Conservation (phyloP, 2,797 vertebrate genomes). For the Hirundo rustica region DNA sequence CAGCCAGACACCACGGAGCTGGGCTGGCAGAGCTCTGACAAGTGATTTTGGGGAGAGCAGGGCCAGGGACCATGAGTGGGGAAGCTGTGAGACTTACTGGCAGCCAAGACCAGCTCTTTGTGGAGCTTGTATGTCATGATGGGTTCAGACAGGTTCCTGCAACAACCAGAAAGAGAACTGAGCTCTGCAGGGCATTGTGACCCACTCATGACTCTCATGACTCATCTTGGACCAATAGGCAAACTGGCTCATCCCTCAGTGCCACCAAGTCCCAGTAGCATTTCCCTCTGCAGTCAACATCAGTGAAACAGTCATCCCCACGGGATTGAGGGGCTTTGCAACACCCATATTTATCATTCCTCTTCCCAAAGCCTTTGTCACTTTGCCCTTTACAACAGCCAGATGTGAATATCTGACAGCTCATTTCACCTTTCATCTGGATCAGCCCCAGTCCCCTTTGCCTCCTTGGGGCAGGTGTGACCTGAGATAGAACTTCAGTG, state of each 20-base stretch:
- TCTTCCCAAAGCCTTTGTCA: not conserved
- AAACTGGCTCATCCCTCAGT: not conserved
- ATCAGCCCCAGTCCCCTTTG: not conserved
- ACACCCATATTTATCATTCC: not conserved
- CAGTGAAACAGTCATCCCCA: not conserved
- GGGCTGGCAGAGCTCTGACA: not conserved
- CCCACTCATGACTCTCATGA: rapidly evolving
- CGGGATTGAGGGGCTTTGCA: rapidly evolving
- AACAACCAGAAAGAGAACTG: constrained; percentile 41
- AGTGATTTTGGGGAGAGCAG: not conserved
- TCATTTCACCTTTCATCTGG: not conserved
- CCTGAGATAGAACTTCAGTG: constrained; percentile 92
- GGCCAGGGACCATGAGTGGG: not conserved
- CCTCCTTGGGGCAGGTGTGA: rapidly evolving
- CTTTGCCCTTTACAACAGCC: not conserved
- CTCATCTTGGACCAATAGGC: rapidly evolving
- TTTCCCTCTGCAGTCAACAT: not conserved
- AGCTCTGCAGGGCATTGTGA: not conserved
- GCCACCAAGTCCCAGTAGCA: not conserved
- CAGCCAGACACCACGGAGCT: rapidly evolving
- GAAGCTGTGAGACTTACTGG: constrained; percentile 84
- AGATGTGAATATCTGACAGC: not conserved
- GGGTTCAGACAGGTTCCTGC: constrained; percentile 94
- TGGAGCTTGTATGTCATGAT: constrained; percentile 96
- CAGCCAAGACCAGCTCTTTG: constrained; percentile 90